Conservation (phyloP, 2,888 invertebrate species). For the Dolichomitus sp. region DNA sequence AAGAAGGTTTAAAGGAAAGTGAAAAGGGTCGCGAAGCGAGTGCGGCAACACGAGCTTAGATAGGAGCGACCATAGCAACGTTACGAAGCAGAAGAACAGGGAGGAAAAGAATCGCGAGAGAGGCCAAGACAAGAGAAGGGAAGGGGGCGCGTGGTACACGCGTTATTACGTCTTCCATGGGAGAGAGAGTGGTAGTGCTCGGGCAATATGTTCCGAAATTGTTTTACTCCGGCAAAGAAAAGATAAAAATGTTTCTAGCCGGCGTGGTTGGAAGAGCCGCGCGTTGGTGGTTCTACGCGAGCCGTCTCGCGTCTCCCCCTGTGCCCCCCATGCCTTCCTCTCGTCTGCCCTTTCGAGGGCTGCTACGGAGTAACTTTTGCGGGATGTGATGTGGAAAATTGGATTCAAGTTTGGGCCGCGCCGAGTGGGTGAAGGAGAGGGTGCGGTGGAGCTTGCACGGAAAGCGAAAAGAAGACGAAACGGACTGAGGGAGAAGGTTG, state of each 20-base stretch:
- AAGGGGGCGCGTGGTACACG: constrained; percentile 67
- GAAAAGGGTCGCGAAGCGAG: constrained; percentile 34
- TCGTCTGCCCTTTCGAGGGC: constrained; percentile 53
- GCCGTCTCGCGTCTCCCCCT: constrained; percentile 33
- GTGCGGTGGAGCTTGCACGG: constrained; percentile 47
- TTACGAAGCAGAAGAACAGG: constrained; percentile 9
- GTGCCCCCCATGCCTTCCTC: constrained; percentile 15
- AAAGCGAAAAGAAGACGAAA: constrained; percentile 61
- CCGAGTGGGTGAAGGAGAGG: constrained; percentile 51
- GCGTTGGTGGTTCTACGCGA: constrained; percentile 48
- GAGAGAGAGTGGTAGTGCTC: constrained; percentile 63
- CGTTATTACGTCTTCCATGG: constrained; percentile 76
- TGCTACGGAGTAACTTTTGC: constrained; percentile 81
- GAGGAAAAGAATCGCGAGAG: constrained; percentile 7
- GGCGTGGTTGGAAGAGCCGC: constrained; percentile 33
- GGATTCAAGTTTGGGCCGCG: constrained; percentile 81
- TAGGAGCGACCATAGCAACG: not conserved
- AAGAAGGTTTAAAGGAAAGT: constrained; percentile 34
- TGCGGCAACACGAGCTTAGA: not conserved
- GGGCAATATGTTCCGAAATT: constrained; percentile 82
- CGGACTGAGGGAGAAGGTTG: constrained; percentile 49
- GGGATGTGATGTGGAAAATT: constrained; percentile 83
- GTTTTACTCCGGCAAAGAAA: constrained; percentile 78
- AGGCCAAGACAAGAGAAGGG: constrained; percentile 6
- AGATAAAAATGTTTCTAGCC: constrained; percentile 63